Evolutionary conservation across 1,140 invertebrate genomes (phyloP).

Genomic region (Delia radicum): DNA sequence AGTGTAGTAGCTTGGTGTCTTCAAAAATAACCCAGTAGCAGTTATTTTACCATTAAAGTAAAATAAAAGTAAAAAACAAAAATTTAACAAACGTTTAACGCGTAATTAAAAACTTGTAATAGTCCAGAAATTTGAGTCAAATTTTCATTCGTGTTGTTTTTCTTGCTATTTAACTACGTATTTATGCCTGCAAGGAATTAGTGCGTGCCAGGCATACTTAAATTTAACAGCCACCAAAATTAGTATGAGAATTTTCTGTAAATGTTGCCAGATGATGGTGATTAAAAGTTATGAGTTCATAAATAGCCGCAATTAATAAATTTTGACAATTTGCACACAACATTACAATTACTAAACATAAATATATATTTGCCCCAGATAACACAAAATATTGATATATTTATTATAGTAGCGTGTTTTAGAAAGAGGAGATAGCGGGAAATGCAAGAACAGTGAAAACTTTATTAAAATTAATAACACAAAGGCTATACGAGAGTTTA

Average conservation of each 20-base stretch:
- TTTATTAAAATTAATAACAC: too few relatives aligned
- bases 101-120: constrained; percentile 21
- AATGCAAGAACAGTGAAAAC: too few relatives aligned
- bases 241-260: not conserved
- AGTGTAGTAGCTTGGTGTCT: too few relatives aligned
- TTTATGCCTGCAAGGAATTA: not conserved
- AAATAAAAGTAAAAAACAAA: not conserved
- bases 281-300: constrained; percentile 19
- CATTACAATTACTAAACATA: too few relatives aligned
- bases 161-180: not conserved
- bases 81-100: constrained; percentile 18
- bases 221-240: not conserved
- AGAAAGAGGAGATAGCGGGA: too few relatives aligned
- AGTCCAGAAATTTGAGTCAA: not conserved
- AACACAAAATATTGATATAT: too few relatives aligned
- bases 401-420: too few relatives aligned
- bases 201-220: not conserved
- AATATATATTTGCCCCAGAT: too few relatives aligned
- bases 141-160: not conserved
- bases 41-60: too few relatives aligned
- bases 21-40: too few relatives aligned
- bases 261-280: constrained; percentile 19
- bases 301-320: constrained; percentile 13
- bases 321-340: constrained; percentile 10
- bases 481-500: too few relatives aligned